Conservation (phyloP, 35 echinoderm and acorn worm species). For the Ophiothrix spiculata region DNA sequence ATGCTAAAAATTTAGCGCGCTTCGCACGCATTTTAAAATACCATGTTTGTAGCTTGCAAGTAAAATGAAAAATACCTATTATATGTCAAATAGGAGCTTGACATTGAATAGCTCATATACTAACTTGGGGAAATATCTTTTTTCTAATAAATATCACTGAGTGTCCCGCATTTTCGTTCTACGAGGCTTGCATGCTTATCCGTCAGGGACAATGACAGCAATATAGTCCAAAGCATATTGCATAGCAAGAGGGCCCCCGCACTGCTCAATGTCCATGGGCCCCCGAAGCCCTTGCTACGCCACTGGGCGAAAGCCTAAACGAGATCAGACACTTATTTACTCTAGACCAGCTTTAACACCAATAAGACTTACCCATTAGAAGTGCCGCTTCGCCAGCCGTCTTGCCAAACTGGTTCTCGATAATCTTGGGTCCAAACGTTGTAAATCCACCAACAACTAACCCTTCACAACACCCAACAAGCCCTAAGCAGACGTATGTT, state of each 20-base stretch:
- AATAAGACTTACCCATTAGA: conserved; percentile 39
- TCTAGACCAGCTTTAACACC: neutral
- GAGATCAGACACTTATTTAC: neutral
- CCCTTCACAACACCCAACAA: conserved; percentile 44
- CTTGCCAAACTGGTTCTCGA: conserved; percentile 63
- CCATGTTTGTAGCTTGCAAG: too few species aligned
- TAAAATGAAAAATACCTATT: too few species aligned
- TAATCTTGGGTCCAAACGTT: conserved; percentile 57
- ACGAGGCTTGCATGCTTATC: too few species aligned
- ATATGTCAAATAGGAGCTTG: too few species aligned
- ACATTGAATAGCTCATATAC: too few species aligned
- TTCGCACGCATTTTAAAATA: too few species aligned
- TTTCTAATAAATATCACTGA: too few species aligned
- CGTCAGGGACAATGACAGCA: neutral
- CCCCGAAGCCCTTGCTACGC: neutral
- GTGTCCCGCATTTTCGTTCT: too few species aligned
- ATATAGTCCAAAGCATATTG: neutral
- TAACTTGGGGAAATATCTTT: too few species aligned
- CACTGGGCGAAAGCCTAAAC: neutral
- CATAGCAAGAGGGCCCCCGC: neutral
- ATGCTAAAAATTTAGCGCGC: too few species aligned
- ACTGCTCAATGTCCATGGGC: neutral
- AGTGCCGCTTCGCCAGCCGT: conserved; percentile 42
- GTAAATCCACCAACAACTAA: conserved; percentile 53
- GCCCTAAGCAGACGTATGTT: conserved; percentile 38